Percentiles rank a stretch among this genome's conserved stretches.
Conservation (phyloP, 1,140 invertebrate genomes). For the Drosophila watanabei region DNA sequence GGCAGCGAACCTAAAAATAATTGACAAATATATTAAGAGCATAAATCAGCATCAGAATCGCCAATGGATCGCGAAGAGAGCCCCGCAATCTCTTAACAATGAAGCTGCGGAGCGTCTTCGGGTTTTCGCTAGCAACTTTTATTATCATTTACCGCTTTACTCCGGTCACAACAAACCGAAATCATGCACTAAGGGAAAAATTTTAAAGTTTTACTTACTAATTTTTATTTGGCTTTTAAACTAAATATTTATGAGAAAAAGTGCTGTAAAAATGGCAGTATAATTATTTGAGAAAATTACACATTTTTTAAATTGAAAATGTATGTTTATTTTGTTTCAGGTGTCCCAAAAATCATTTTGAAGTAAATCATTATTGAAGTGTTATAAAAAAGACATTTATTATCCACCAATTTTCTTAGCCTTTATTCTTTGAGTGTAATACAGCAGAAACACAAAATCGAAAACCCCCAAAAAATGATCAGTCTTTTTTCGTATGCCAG, state of each 20-base stretch:
- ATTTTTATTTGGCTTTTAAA: background rate
- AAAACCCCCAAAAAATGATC: slow-evolving; percentile 36
- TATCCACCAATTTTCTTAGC: background rate
- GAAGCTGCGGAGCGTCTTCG: slow-evolving; percentile 1
- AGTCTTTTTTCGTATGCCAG: slow-evolving; percentile 19
- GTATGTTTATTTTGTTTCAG: too few species aligned
- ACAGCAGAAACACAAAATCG: slow-evolving; percentile 45
- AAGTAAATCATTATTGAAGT: too few species aligned
- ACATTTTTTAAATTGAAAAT: background rate
- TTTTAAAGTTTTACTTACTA: background rate
- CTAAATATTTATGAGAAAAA: too few species aligned
- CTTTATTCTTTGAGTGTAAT: slow-evolving; percentile 16
- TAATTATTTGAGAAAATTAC: too few species aligned
- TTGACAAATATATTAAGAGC: slow-evolving; percentile 84
- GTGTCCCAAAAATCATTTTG: too few species aligned
- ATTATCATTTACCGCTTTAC: slow-evolving; percentile 80
- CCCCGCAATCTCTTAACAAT: slow-evolving; percentile 48
- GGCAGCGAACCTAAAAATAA: slow-evolving; percentile 74
- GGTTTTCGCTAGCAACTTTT: slow-evolving; percentile 55
- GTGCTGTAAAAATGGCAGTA: background rate
- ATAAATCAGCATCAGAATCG: slow-evolving; percentile 81
- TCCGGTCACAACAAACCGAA: slow-evolving; percentile 43
- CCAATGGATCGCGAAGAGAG: slow-evolving; percentile 70
- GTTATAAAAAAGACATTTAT: background rate
- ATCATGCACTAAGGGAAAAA: slow-evolving; percentile 1